Evolutionary conservation across 30 jellyfish, hydroid and myxozoan species (phyloP), one percentile per base, ranked within the genome.

Genomic region (Sanderia malayensis): DNA sequence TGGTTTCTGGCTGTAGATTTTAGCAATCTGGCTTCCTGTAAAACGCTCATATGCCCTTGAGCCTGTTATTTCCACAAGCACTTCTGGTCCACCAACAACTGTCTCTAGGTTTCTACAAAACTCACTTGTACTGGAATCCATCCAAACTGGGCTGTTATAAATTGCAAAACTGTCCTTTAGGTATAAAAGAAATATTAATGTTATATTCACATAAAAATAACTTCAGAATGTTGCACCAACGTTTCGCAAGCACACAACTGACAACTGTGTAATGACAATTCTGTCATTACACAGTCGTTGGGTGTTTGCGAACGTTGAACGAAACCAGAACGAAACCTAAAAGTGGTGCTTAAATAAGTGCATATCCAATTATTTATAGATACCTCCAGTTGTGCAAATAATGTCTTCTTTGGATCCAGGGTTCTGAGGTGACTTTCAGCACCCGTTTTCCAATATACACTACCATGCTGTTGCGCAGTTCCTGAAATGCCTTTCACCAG

Each of bases 391-490:
- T 83, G 95, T 0, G 71, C 86, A 13, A n/a, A 73, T 46, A 89
- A 30, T 0, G 86, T 44, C 20, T 31, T 22, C 26, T 72, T 59
- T 6, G 66, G 59, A 34, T 82, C 78, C 10, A 89, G 73, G 29
- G 31, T 37, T 15, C 25, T 57, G 53, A 89, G 30, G 3, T 65
- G 73, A 0, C 66, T 33, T 26, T 41, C 64, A 1, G 95, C 79
- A 0, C 94, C 79, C 27, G 34, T 61, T 33, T 62, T 75, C 97
- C 97, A 89, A 41, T 80, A 89, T 3, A 89, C 97, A 33, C 93
- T 80, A 4, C 97, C 97, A 69, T 89, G 97, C 31, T 89, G 97
- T 61, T 89, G 97, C 18, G 88, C 97, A 0, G 95, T 72, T 17
- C 97, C 97, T 21, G 94, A 80, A 70, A 89, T 34, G 41, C 86